phyloP scores from a whole-genome alignment of 35 echinoderm and acorn worm genomes.

The Ophioderma brevispina region DNA sequence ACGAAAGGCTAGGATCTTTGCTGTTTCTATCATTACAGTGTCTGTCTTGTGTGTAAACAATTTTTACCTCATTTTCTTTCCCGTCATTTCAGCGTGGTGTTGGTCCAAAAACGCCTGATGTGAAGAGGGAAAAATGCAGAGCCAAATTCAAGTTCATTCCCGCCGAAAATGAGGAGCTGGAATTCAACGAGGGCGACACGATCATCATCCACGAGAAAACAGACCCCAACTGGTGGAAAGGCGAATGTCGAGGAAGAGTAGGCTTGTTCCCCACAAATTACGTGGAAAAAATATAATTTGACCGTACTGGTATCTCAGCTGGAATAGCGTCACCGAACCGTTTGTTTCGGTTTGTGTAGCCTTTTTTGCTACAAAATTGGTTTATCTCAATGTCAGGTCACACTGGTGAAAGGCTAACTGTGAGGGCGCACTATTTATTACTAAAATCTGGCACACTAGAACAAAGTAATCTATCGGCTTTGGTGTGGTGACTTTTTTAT shows the following conservation, averaged over 20 bases:
- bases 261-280: slow-evolving; percentile 79
- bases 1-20: no score
- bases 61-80: neutral
- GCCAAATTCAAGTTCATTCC: slow-evolving; percentile 73
- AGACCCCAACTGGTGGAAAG: slow-evolving; percentile 83
- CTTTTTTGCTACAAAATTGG: no score
- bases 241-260: slow-evolving; percentile 41
- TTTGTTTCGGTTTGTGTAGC: no score
- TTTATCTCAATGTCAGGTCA: no score
- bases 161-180: slow-evolving; percentile 61
- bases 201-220: slow-evolving; percentile 62
- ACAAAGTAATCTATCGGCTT: no score
- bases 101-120: neutral
- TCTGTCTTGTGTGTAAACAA: no score
- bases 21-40: no score
- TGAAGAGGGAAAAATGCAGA: neutral
- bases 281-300: slow-evolving; percentile 28
- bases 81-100: neutral
- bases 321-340: neutral
- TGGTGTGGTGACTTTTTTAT: no score
- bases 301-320: neutral
- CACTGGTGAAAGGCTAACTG: no score
- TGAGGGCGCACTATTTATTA: no score
- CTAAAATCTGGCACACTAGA: no score
- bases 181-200: slow-evolving; percentile 47